Base-by-base conservation (phyloP, 2,113 vertebrate species). In the Vireo altiloquus region DNA sequence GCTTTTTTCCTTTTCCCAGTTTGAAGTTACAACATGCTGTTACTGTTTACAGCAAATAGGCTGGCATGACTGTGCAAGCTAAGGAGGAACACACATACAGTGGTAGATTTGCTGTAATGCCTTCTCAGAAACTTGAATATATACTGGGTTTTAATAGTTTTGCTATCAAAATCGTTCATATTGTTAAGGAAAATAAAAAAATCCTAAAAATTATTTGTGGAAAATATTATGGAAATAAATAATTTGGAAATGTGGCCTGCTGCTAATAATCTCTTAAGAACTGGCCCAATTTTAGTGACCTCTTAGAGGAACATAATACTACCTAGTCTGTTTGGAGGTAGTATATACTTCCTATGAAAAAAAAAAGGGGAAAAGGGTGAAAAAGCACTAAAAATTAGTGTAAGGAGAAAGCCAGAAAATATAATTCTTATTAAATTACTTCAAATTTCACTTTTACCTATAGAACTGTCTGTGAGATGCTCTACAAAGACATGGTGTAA, bases 21-120 rank as follows among this genome's bases (percentile, higher is more conserved):
- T 44, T 70, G 91, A 91, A 89, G 42, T 65, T 54, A 57, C 72
- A 89, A 84, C 82, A 91, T 69, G 82, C 82, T 94, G 81, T 88
- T 92, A 61, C 50, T 94, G 49, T 91, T 95, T 82, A 92, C 78
- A 77, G 70, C 81, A 95, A 90, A 76, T 8, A 75, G 50, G 44
- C 56, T 82, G 37, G 44, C 69, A 59, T 54, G 39, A 37, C 66
- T 69, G 2, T 17, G 50, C 50, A 60, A 17, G 20, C 72, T 52
- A 40, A 89, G 70, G n/a, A 79, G 46, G 47, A 85, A 33, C 30
- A 37, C 28, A 22, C 8, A 35, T 23, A 28, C 30, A 10, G 37
- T 14, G 19, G 80, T 44, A 18, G 61, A 52, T 92, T 53, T 90
- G 69, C 18, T 47, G 6, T 37, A 70, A 37, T 64, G 44, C 65